Percentiles rank a stretch among this genome's conserved stretches.
Conservation (phyloP, 2,113 vertebrate species). For the Enhydra lutris region DNA sequence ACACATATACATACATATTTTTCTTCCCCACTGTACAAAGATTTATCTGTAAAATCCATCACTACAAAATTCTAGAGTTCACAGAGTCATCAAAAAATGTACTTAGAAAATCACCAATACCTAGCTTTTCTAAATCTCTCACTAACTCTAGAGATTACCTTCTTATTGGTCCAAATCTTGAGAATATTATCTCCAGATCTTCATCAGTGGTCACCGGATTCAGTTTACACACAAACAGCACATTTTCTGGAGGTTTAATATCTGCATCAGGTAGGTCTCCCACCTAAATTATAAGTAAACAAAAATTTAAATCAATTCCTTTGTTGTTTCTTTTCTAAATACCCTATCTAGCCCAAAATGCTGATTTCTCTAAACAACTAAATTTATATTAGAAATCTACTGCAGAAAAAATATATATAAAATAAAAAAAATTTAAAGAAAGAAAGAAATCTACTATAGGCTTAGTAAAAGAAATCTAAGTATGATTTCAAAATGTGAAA, state of each 20-base stretch:
- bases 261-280: constrained; percentile 97
- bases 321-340: constrained; percentile 14
- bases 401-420: background rate
- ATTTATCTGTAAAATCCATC: background rate
- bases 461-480: constrained; percentile 23
- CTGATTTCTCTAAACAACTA: constrained; percentile 6
- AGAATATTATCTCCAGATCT: constrained; percentile 98
- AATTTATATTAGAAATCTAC: background rate
- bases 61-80: constrained; percentile 7
- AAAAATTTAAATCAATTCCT: constrained; percentile 34
- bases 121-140: background rate
- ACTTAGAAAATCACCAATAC: background rate
- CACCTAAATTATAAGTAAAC: constrained; percentile 84
- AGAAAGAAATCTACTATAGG: background rate
- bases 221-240: constrained; percentile 97
- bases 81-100: background rate
- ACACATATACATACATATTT: background rate
- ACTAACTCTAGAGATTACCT: constrained; percentile 82
- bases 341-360: background rate
- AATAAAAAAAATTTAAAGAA: no score
- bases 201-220: constrained; percentile 98
- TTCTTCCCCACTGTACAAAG: background rate
- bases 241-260: constrained; percentile 94
- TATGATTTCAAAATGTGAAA: constrained; percentile 29
- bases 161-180: constrained; percentile 94